Evolutionary conservation across 2,113 vertebrate genomes (phyloP).

Genomic region (Podarcis muralis): DNA sequence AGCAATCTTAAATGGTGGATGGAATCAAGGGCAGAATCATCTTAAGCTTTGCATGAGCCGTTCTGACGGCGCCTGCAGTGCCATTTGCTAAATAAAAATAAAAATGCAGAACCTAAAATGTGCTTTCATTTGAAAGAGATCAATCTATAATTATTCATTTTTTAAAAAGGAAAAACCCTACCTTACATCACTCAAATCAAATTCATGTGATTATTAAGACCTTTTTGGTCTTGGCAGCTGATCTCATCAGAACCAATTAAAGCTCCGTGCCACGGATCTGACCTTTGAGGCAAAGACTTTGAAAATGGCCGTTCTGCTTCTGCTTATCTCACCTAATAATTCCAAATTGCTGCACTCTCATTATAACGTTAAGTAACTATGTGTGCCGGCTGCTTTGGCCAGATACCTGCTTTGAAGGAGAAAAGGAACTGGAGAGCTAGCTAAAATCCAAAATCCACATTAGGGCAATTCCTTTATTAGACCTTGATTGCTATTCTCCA

Average conservation of each 20-base stretch:
- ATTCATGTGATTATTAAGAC: conserved; percentile 65
- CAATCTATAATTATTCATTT: conserved; percentile 55
- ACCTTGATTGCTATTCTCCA: too few species aligned
- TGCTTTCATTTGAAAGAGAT: conserved; percentile 59
- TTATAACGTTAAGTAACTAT: conserved; percentile 7
- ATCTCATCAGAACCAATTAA: conserved; percentile 67
- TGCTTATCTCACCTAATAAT: not conserved
- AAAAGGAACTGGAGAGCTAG: not conserved
- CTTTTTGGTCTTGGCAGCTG: conserved; percentile 34
- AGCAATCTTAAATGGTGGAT: not conserved
- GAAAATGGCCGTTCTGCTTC: conserved; percentile 30
- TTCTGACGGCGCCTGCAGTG: conserved; percentile 2
- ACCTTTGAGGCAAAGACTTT: conserved; percentile 19
- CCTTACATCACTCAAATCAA: conserved; percentile 60
- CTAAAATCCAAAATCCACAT: too few species aligned
- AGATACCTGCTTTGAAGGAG: not conserved
- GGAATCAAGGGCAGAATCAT: not conserved
- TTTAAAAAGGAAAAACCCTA: conserved; percentile 29
- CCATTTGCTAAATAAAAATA: conserved; percentile 25
- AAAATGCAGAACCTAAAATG: conserved; percentile 50
- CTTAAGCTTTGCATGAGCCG: not conserved
- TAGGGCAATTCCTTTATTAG: too few species aligned
- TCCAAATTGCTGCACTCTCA: conserved; percentile 15
- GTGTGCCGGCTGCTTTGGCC: conserved; percentile 10
- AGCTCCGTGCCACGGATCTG: conserved; percentile 7